These are phyloP conservation scores for Huso huso DNA, from an alignment of 2,797 vertebrate genomes.

Conservation along the genomic window DNA sequence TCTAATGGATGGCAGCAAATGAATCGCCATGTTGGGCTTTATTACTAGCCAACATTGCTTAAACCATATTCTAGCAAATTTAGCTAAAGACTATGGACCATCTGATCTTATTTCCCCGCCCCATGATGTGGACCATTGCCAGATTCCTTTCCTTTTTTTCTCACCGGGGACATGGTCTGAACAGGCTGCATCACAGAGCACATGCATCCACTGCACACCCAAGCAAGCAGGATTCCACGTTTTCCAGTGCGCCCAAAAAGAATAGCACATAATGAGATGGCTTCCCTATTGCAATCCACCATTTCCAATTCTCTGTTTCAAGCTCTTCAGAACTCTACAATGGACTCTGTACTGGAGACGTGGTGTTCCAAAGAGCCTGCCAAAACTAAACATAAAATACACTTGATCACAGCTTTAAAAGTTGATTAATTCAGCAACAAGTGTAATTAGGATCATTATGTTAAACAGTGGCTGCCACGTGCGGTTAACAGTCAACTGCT, in stretches of 20 bases:
- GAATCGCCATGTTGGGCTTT: neutral
- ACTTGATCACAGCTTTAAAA: slow-evolving; percentile 46
- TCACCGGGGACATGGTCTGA: no score
- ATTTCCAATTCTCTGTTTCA: neutral
- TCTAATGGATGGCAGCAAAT: slow-evolving; percentile 34
- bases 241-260: neutral
- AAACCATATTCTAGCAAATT: no score
- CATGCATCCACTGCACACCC: no score
- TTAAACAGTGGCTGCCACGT: slow-evolving; percentile 48
- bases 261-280: neutral
- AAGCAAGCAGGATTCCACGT: no score
- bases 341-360: slow-evolving; percentile 1
- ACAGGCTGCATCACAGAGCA: no score
- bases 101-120: no score
- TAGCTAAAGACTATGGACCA: no score
- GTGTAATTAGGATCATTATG: slow-evolving; percentile 64
- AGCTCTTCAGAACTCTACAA: neutral
- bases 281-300: neutral
- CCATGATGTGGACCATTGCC: no score
- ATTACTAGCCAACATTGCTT: no score
- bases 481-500: slow-evolving; percentile 34
- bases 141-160: no score
- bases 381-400: slow-evolving; percentile 1
- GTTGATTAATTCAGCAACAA: slow-evolving; percentile 63
- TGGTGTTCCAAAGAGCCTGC: slow-evolving; percentile 1